Percentiles rank a stretch among this genome's conserved stretches.
Evolutionary conservation across 2,797 vertebrate species (phyloP).

Genomic region (Megalops cyprinoides): DNA sequence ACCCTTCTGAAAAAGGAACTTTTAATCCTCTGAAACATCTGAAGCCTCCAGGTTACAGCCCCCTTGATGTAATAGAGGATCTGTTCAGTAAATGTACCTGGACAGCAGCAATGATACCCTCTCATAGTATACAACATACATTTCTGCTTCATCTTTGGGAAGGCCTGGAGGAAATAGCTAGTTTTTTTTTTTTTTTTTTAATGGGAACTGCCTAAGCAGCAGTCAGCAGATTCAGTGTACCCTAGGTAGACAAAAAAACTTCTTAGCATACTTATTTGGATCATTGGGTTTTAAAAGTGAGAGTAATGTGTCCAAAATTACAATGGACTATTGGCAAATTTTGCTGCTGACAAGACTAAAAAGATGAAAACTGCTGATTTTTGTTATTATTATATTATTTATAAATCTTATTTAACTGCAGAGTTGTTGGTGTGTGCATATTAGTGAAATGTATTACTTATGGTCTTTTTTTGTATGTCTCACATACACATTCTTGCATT

Average conservation of each 20-base stretch:
- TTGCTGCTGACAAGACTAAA: not conserved
- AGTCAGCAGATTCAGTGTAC: too few species aligned
- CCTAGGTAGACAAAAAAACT: too few species aligned
- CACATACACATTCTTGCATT: not conserved
- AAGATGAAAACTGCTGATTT: not conserved
- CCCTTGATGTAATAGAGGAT: not conserved
- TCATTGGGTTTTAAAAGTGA: constrained; percentile 3
- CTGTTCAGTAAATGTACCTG: not conserved
- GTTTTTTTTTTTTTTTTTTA: not conserved
- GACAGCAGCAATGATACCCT: not conserved
- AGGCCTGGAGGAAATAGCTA: not conserved
- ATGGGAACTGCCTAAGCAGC: not conserved
- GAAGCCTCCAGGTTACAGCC: not conserved
- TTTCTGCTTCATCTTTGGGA: not conserved
- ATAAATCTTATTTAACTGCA: too few species aligned
- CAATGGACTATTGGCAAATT: not conserved
- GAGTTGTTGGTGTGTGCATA: not conserved
- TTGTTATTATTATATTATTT: too few species aligned
- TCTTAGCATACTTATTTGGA: not conserved
- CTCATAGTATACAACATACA: not conserved
- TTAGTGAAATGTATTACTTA: not conserved
- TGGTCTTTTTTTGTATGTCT: not conserved
- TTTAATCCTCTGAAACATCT: not conserved
- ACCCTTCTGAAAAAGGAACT: too few species aligned
- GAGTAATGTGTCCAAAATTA: not conserved